A percentile compares a stretch with the other conserved stretches of the same genome.
Conservation (phyloP, 64 coral and sea anemone genomes). For the Anthopleura sola region DNA sequence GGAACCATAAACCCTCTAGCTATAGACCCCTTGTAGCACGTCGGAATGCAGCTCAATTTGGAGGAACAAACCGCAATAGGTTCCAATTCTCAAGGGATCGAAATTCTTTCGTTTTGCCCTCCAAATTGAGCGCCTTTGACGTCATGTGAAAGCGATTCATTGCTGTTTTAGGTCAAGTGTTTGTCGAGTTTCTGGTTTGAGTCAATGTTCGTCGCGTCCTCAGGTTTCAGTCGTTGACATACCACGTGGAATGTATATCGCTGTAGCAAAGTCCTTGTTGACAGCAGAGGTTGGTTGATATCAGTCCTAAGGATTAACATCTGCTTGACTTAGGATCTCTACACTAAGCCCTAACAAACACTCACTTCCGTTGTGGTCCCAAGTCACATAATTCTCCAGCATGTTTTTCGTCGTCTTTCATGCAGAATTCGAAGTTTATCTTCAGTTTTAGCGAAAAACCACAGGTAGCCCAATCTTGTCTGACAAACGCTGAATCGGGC, state of each 20-base stretch:
- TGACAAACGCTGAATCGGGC: too few species aligned
- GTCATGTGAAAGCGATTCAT: too few species aligned
- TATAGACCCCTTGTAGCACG: too few species aligned
- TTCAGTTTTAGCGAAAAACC: too few species aligned
- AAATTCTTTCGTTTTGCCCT: too few species aligned
- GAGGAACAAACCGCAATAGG: too few species aligned
- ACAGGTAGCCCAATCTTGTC: too few species aligned
- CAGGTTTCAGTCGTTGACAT: background rate
- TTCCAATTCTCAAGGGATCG: too few species aligned
- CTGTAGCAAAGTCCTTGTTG: background rate
- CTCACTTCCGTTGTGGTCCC: background rate
- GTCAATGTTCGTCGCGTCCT: background rate
- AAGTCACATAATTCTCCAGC: background rate
- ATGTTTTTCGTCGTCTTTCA: background rate
- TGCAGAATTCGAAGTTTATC: background rate
- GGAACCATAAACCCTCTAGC: too few species aligned
- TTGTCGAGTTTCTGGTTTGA: background rate
- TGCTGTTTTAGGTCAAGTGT: too few species aligned
- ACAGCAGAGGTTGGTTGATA: conserved; percentile 1
- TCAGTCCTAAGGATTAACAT: background rate
- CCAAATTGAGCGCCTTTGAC: too few species aligned
- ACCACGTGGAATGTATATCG: background rate
- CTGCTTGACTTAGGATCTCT: background rate
- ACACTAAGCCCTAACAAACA: background rate
- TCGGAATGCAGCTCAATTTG: too few species aligned